Base-by-base conservation (phyloP, 2,797 vertebrate genomes). In the Gymnodraco acuticeps region DNA sequence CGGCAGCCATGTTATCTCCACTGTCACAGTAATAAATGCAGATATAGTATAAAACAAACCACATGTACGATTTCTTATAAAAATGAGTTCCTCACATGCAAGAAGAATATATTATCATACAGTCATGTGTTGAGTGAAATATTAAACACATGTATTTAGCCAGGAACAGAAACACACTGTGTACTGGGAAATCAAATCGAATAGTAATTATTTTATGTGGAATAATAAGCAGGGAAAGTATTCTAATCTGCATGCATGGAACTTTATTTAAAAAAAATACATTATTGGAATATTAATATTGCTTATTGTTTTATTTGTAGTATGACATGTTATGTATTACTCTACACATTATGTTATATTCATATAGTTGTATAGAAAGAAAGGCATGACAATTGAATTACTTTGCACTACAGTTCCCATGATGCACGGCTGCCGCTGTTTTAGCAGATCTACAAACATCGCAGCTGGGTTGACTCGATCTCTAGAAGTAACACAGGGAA, bases 341-440 rank as follows among this genome's bases (percentile, higher is more conserved):
- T 27, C 4, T 13, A 38, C 0, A 0, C 8, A 15, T 0, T 3
- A 3, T 45, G 2, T 3, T 0, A 6, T 13, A 14, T 23, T 14
- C 8, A 1, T 0, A 20, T 51, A 27, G 16, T 42, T 42, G 15
- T 15, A 15, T 43, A 3, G 0, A 6, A 48, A 17, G 33, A 17
- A 42, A 58, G 3, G 3, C 4, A 55, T 0, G 3, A 16, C 5
- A 67, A 56, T 7, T 11, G 7, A 15, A 41, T 3, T 11, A 8
- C 42, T 1, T 16, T 73, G 4, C 0, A 92, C 91, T 92, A 87
- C 91, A 88, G 0, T 70, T 88, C 90, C 93, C 93, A 87, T 56
- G 47, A 88, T 90, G 55, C 52, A 8, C 10, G 20, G 17, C 67
- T 31, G 33, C 67, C 19, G 75, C 55, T 42, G 14, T 56, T 14